Evolutionary conservation across 2,113 vertebrate genomes (phyloP).

Genomic region (Podiceps cristatus): DNA sequence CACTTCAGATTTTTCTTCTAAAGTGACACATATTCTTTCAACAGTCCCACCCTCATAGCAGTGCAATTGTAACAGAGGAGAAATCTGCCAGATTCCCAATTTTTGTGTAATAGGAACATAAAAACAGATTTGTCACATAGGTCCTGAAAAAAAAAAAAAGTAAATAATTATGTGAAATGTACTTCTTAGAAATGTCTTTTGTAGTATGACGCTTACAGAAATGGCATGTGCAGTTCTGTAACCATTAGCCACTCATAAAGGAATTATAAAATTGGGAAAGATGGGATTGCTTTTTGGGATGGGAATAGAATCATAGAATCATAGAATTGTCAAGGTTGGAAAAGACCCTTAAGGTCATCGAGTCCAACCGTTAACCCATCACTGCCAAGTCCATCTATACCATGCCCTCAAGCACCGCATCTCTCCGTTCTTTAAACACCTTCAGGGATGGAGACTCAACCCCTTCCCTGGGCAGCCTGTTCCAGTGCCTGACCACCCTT

Average conservation of each 20-base stretch:
- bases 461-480: no score
- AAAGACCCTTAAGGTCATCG: no score
- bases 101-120: neutral
- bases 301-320: neutral
- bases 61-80: neutral
- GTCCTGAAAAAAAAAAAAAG: neutral
- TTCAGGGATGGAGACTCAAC: no score
- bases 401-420: no score
- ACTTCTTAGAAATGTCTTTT: neutral
- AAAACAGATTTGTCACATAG: neutral
- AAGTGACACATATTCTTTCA: neutral
- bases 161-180: neutral
- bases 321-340: no score
- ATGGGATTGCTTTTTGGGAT: neutral
- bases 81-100: neutral
- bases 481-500: no score
- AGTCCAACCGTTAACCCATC: no score
- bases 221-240: neutral
- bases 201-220: neutral
- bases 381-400: no score
- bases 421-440: no score
- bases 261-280: neutral
- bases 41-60: neutral
- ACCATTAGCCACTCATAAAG: neutral
- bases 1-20: neutral